These are phyloP conservation scores for Columbina picui DNA, from an alignment of 2,113 vertebrate species.

Conservation along the genomic window DNA sequence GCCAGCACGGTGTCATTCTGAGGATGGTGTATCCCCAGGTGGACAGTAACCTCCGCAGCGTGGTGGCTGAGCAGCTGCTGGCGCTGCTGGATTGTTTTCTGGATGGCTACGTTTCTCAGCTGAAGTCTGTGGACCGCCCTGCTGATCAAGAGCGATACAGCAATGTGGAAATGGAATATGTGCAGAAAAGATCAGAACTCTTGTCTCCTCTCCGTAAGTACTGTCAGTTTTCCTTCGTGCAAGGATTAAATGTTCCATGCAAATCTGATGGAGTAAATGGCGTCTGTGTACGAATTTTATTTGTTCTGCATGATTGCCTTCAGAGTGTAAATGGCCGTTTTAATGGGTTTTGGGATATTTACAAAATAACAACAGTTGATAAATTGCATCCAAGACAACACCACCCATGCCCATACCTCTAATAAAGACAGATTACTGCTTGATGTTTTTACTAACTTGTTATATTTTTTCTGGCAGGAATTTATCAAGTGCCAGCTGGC, in stretches of 20 bases:
- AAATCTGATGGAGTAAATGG: neutral
- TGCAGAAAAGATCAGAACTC: conserved; percentile 87
- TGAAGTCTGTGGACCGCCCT: conserved; percentile 85
- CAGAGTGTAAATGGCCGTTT: neutral
- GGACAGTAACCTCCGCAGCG: conserved; percentile 84
- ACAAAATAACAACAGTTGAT: neutral
- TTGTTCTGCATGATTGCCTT: neutral
- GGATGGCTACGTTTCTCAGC: conserved; percentile 88
- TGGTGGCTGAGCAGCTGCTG: conserved; percentile 90
- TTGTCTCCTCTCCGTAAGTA: conserved; percentile 88
- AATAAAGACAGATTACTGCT: fast-evolving
- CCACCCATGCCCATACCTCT: fast-evolving
- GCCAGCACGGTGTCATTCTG: conserved; percentile 87
- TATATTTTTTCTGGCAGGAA: neutral
- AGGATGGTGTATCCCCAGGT: conserved; percentile 88
- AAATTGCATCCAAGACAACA: neutral
- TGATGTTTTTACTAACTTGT: neutral
- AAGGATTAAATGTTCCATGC: neutral
- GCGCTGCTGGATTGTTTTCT: conserved; percentile 88
- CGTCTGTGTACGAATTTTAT: neutral
- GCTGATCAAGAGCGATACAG: conserved; percentile 85
- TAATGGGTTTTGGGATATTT: neutral
- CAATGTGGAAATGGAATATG: conserved; percentile 89
- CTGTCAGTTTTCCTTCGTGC: neutral
- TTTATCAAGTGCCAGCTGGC: neutral